phyloP scores from a whole-genome alignment of 2,113 vertebrate species.

The Paramormyrops kingsleyae region DNA sequence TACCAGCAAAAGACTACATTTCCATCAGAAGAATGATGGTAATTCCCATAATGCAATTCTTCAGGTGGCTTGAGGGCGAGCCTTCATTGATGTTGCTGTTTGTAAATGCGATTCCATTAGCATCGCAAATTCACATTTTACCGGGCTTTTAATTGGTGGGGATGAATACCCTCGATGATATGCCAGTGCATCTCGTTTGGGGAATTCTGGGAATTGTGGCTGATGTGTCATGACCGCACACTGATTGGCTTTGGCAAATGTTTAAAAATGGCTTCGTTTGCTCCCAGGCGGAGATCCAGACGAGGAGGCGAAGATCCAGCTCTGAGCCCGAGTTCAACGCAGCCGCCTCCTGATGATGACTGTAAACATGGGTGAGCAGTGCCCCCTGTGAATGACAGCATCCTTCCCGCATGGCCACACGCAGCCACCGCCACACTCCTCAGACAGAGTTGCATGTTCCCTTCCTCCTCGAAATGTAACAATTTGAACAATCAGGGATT shows the following conservation, averaged over 20 bases:
- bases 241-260: background rate
- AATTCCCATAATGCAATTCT: slow-evolving; percentile 20
- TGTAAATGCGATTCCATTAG: background rate
- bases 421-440: background rate
- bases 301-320: slow-evolving; percentile 50
- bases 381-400: background rate
- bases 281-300: slow-evolving; percentile 44
- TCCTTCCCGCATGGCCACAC: background rate
- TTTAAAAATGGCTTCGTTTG: background rate
- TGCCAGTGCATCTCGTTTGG: background rate
- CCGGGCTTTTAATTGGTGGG: background rate
- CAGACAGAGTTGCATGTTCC: background rate
- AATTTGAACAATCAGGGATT: background rate
- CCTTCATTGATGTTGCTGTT: background rate
- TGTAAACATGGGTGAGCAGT: slow-evolving; percentile 68
- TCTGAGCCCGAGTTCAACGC: slow-evolving; percentile 47
- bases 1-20: slow-evolving; percentile 25
- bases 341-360: slow-evolving; percentile 68
- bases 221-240: background rate
- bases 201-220: background rate
- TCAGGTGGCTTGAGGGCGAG: slow-evolving; percentile 24
- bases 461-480: background rate
- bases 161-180: background rate
- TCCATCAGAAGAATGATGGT: slow-evolving; percentile 14
- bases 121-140: background rate